phyloP scores from a whole-genome alignment of 2,888 invertebrate species.

The Dione juno region DNA sequence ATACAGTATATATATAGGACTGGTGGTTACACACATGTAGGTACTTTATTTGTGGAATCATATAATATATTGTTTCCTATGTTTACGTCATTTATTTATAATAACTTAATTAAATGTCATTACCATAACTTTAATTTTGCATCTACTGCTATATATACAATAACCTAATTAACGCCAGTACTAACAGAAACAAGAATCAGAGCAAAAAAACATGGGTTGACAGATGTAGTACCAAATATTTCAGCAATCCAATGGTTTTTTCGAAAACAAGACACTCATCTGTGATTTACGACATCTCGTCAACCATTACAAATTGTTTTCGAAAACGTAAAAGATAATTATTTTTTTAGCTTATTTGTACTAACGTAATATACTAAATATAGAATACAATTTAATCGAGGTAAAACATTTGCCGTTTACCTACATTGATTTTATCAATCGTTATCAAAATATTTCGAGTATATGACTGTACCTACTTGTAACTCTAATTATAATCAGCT shows the following conservation, averaged over 20 bases:
- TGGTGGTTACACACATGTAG: not conserved
- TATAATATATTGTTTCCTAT: not conserved
- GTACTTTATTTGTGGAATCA: not conserved
- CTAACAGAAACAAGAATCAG: constrained; percentile 58
- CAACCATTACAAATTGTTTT: constrained; percentile 77
- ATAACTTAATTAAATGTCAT: no score
- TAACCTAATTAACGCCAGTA: constrained; percentile 71
- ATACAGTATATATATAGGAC: not conserved
- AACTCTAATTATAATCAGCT: constrained; percentile 65
- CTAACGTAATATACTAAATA: constrained; percentile 4
- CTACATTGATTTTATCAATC: constrained; percentile 29
- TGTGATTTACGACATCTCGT: constrained; percentile 72
- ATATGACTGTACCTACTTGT: constrained; percentile 62
- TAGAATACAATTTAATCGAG: not conserved
- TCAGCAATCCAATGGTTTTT: constrained; percentile 75
- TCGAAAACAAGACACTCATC: constrained; percentile 70
- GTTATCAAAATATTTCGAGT: constrained; percentile 60
- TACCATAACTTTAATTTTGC: not conserved
- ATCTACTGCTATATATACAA: constrained; percentile 12
- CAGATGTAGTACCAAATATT: constrained; percentile 79
- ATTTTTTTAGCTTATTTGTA: constrained; percentile 56
- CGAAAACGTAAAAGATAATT: constrained; percentile 57
- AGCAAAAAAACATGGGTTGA: constrained; percentile 74
- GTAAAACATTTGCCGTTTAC: constrained; percentile 1
- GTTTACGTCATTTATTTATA: not conserved